Percentiles rank a stretch among this genome's conserved stretches.
phyloP scores from a whole-genome alignment of 2,888 invertebrate species.

The Drosophila mercatorum region DNA sequence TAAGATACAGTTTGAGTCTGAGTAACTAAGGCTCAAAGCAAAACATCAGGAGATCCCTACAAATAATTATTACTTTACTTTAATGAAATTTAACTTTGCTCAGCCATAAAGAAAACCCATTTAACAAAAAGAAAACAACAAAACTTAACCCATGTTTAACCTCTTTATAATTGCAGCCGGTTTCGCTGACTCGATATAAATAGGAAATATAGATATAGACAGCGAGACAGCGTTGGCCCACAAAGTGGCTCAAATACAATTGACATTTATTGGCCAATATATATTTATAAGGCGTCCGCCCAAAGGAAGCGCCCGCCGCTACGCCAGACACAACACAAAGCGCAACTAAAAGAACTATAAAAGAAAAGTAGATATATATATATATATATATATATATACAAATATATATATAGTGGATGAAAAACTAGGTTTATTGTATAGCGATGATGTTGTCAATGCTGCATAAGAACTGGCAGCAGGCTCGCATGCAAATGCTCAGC shows the following conservation, averaged over 20 bases:
- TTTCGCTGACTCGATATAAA: conserved; percentile 15
- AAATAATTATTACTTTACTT: too few relatives aligned
- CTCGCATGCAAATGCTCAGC: conserved; percentile 31
- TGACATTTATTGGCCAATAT: conserved; percentile 81
- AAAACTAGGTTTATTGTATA: conserved; percentile 37
- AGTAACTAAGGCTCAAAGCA: too few relatives aligned
- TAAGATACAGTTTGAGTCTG: too few relatives aligned
- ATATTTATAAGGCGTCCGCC: conserved; percentile 69
- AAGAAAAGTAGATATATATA: background rate
- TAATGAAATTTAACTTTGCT: background rate
- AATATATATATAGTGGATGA: conserved; percentile 17
- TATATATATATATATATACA: background rate
- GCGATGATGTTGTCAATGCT: conserved; percentile 46
- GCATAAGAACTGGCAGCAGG: conserved; percentile 42
- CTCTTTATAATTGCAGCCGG: conserved; percentile 47
- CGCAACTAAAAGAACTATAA: conserved; percentile 33
- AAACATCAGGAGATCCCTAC: background rate
- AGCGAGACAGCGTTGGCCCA: conserved; percentile 21
- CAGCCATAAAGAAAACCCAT: background rate
- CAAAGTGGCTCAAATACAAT: conserved; percentile 59
- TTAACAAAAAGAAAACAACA: background rate
- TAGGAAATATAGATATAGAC: background rate
- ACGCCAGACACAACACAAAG: conserved; percentile 24
- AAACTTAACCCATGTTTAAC: conserved; percentile 3
- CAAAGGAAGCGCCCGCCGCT: conserved; percentile 48